Evolutionary conservation across 2,888 invertebrate genomes (phyloP), one percentile per base, ranked within the genome.

Genomic region (Lithophane socia): DNA sequence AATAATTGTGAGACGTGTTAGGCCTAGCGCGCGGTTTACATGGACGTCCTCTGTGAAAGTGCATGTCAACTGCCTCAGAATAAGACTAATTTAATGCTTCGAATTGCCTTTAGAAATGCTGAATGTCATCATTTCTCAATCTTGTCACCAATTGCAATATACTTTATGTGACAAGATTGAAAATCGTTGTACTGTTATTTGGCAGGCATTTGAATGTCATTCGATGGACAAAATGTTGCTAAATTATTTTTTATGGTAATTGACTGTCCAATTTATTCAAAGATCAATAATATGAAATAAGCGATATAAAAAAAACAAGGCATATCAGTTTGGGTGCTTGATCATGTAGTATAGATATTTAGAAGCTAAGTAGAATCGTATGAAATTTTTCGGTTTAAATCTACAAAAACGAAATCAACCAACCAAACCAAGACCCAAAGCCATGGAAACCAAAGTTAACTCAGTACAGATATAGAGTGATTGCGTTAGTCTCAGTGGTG

Each of bases 1-100:
- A 93, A 92, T 91, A 90, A 90, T 91, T 92, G 90, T 90, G 87
- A 88, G 87, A 88, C 85, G 84, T 85, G 88, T 84, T 82, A 76
- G 80, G 64, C 73, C 9, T 69, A 63, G 71, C 44, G 52, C 49
- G 58, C 67, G 87, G 90, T 83, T 92, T 89, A 92, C 88, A 92
- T 91, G 88, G 82, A 83, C 78, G 64, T 75, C 29, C 54, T 58
- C 73, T 70, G 79, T 72, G 81, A 83, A 86, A 86, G 86, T 85
- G 61, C 69, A 76, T 72, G 69, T 77, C 69, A 56, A 77, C 61
- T 76, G 65, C 56, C 13, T 81, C 70, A 65, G 68, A 80, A 88
- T 78, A 79, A 72, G 70, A 82, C 71, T 75, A 81, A 87, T 84
- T 82, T 78, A 80, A 80, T 87, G 79, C 76, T 82, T 73, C 67